These are phyloP conservation scores for Muscicapa striata DNA, from an alignment of 2,797 vertebrate species.

Conservation along the genomic window DNA sequence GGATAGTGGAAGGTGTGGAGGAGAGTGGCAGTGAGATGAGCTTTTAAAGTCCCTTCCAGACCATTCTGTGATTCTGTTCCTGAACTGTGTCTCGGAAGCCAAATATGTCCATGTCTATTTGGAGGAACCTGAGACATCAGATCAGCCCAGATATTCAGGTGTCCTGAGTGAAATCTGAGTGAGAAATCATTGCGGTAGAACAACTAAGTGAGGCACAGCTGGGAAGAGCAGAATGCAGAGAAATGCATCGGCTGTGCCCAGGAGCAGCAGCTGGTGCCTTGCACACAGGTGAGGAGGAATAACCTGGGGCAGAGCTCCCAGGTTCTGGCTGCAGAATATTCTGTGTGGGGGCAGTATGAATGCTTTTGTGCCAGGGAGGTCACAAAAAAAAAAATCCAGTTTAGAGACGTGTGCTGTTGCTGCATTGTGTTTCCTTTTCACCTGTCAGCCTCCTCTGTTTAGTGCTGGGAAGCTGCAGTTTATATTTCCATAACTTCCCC, in stretches of 20 bases:
- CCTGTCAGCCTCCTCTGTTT: background rate
- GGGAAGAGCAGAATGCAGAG: background rate
- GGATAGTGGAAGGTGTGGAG: background rate
- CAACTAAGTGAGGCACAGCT: background rate
- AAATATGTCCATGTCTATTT: fast-evolving
- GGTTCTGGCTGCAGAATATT: background rate
- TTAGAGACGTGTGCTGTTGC: fast-evolving
- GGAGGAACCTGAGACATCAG: background rate
- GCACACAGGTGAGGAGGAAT: background rate
- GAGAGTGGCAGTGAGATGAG: background rate
- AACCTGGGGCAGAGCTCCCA: background rate
- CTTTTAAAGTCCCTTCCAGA: background rate
- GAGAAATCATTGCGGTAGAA: background rate
- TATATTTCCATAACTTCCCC: background rate
- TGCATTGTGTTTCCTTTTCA: background rate
- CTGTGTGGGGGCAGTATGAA: fast-evolving
- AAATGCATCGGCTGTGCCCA: background rate
- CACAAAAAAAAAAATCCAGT: background rate
- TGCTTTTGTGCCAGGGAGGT: background rate
- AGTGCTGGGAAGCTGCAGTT: background rate
- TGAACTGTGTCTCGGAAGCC: background rate
- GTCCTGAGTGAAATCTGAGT: background rate
- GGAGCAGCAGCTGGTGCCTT: background rate
- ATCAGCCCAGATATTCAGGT: background rate
- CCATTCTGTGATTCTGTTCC: background rate